Conservation (phyloP, 2,113 vertebrate genomes). For the Holacanthus passer region DNA sequence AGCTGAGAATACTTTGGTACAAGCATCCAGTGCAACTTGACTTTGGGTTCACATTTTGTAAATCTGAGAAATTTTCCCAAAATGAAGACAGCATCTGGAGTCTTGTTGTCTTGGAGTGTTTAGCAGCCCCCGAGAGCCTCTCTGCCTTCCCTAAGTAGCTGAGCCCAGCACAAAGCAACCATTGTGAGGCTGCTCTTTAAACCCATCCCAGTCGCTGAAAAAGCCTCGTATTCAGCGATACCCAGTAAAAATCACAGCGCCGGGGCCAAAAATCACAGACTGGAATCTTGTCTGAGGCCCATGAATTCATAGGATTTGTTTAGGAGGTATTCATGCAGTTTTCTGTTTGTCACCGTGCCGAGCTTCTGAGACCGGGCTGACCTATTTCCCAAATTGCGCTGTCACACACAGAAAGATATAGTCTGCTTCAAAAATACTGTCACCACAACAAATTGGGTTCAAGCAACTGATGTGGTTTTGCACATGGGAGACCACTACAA, state of each 20-base stretch:
- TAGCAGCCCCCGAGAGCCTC: conserved; percentile 63
- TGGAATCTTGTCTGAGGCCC: conserved; percentile 75
- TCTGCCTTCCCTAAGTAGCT: conserved; percentile 71
- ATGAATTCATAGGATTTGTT: conserved; percentile 74
- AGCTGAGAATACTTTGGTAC: background rate
- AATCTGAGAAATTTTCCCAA: conserved; percentile 27
- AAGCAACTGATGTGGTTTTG: conserved; percentile 30
- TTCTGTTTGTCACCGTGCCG: conserved; percentile 60
- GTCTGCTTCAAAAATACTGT: conserved; percentile 23
- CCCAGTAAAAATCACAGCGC: conserved; percentile 74
- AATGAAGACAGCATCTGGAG: conserved; percentile 63
- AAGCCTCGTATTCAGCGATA: conserved; percentile 69
- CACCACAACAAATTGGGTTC: conserved; percentile 41
- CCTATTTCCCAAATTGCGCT: conserved; percentile 66
- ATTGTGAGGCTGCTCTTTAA: conserved; percentile 80
- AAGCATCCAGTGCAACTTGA: background rate
- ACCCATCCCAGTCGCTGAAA: conserved; percentile 74
- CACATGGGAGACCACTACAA: background rate
- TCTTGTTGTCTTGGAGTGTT: conserved; percentile 63
- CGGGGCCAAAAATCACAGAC: conserved; percentile 82
- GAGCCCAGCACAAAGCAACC: conserved; percentile 80
- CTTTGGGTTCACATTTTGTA: conserved; percentile 20
- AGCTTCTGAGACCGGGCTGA: conserved; percentile 50
- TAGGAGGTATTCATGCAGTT: conserved; percentile 69
- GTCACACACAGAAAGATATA: conserved; percentile 48